A percentile compares a stretch with the other conserved stretches of the same genome.
Evolutionary conservation across 2,888 invertebrate genomes (phyloP).

Genomic region (Halictus quadricinctus): DNA sequence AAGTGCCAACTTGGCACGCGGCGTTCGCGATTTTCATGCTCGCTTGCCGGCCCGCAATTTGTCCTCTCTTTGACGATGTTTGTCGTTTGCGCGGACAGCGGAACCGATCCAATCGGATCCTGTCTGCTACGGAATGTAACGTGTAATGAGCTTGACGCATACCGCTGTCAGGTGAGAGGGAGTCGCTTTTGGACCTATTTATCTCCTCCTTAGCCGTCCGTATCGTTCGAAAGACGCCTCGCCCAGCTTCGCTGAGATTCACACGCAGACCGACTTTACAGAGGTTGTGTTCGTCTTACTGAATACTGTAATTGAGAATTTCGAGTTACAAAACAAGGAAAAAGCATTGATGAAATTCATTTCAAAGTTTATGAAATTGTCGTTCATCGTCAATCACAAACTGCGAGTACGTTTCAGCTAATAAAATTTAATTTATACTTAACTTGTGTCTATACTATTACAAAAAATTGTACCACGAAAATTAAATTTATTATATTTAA

Average conservation of each 20-base stretch:
- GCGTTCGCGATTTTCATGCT: conserved; percentile 36
- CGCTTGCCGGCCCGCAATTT: conserved; percentile 26
- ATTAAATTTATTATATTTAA: too few species aligned
- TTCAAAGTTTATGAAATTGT: background rate
- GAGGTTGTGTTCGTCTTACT: background rate
- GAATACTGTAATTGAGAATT: too few species aligned
- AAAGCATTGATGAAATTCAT: background rate
- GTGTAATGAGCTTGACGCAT: conserved; percentile 34
- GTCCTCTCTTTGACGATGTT: conserved; percentile 31
- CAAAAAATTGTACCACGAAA: too few species aligned
- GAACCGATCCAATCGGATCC: conserved; percentile 13
- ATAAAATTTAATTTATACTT: too few species aligned
- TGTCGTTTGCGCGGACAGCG: conserved; percentile 2
- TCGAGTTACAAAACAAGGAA: too few species aligned
- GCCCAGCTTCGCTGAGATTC: background rate
- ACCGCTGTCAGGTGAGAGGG: conserved; percentile 15
- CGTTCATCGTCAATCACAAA: too few species aligned
- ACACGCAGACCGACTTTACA: background rate
- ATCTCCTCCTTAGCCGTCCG: background rate
- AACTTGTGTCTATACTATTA: too few species aligned
- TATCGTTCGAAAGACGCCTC: background rate
- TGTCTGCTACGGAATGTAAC: conserved; percentile 4
- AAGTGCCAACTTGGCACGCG: conserved; percentile 46
- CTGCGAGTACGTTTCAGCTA: background rate
- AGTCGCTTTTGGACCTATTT: conserved; percentile 15